Evolutionary conservation across 2,888 invertebrate species (phyloP), one percentile per base, ranked within the genome.

Genomic region (Allophyes oxyacanthae): DNA sequence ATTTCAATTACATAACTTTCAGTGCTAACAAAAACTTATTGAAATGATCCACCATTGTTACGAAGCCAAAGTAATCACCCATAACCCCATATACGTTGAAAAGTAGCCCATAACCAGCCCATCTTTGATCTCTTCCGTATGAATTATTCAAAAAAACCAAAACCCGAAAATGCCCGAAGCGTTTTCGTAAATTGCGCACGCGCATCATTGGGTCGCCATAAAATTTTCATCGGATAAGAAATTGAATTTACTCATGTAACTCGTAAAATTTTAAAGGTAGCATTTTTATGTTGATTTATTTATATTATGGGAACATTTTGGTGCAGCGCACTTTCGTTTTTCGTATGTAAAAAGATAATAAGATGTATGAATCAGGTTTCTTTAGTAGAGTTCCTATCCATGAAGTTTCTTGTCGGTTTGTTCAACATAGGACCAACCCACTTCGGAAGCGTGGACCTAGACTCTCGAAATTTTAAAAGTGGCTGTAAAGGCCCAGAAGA

Each of bases 141-240:
- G 54, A 72, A 75, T 77, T 63, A 77, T 75, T 72, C 45, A 65
- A 66, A 75, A 69, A 71, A 65, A 62, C 46, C 54, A 56, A 54
- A 54, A 58, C 58, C 63, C 71, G 58, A 74, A 64, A 50, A 60
- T 51, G 70, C 76, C 70, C 60, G 67, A 56, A 62, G 76, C 72
- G 64, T 72, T 70, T 85, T 83, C 79, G 82, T 79, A 78, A 67
- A 66, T 66, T 74, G 83, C 77, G 67, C 68, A 53, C 64, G 75
- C 70, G 70, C 67, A 70, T 75, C 71, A 75, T 67, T 60, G 63
- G 80, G 78, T 55, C 30, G 48, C 63, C 52, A 68, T 68, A 69
- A 77, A 75, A 67, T 63, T 64, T 64, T 64, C 72, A 59, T 66
- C 68, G 48, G 76, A 79, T 78, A 78, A 75, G 67, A 79, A 72